phyloP scores from a whole-genome alignment of 2,113 vertebrate genomes.

The Carettochelys insculpta region DNA sequence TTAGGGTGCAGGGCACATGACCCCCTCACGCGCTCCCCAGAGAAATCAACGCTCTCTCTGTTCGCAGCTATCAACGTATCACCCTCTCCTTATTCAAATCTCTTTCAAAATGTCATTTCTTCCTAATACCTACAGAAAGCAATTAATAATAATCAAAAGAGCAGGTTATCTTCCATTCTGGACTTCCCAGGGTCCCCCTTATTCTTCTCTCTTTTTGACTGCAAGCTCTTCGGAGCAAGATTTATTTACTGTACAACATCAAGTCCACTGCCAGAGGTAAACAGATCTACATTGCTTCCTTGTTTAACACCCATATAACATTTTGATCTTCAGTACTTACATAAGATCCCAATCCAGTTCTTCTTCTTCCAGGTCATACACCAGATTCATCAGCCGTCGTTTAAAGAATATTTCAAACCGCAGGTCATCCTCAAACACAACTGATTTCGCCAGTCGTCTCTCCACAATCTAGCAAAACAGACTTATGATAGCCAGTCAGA shows the following conservation, averaged over 20 bases:
- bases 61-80: neutral
- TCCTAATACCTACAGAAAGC: neutral
- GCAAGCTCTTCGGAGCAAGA: neutral
- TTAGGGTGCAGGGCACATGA: too few relatives aligned
- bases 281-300: too few relatives aligned
- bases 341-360: conserved; percentile 91
- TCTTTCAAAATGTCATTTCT: neutral
- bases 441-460: conserved; percentile 74
- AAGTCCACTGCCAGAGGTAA: neutral
- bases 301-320: too few relatives aligned
- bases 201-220: neutral
- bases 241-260: neutral
- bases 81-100: neutral
- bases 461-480: conserved; percentile 77
- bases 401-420: conserved; percentile 95
- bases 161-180: neutral
- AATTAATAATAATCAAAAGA: neutral
- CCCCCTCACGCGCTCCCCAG: too few relatives aligned
- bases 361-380: conserved; percentile 83
- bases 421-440: conserved; percentile 93
- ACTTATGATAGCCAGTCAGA: neutral
- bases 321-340: conserved; percentile 66
- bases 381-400: conserved; percentile 86
- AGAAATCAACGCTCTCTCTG: too few relatives aligned
- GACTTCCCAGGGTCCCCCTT: neutral